Evolutionary conservation across 1,140 invertebrate species (phyloP).

Genomic region (Archivesica marissinica): DNA sequence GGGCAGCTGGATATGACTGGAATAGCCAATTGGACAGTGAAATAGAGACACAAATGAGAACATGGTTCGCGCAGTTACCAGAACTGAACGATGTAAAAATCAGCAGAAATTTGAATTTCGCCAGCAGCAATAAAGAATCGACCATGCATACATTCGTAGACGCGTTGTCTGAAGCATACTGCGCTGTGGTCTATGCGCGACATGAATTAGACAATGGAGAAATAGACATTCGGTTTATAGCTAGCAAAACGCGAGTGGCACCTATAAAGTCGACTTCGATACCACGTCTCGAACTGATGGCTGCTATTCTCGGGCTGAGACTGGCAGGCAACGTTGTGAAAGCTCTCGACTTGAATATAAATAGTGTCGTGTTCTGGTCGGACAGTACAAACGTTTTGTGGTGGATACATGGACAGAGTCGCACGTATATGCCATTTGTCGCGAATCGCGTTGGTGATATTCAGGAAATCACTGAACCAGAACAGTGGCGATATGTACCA

Average conservation of each 20-base stretch:
- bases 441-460: constrained; percentile 31
- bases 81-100: neutral
- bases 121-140: neutral
- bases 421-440: constrained; percentile 31
- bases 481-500: constrained; percentile 29
- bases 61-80: neutral
- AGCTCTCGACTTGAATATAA: neutral
- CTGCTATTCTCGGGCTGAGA: neutral
- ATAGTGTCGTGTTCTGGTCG: constrained; percentile 25
- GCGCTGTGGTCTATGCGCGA: neutral
- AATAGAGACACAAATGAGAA: neutral
- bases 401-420: constrained; percentile 26
- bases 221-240: neutral
- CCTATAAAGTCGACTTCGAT: neutral
- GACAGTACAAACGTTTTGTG: constrained; percentile 35
- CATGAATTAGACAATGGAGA: neutral
- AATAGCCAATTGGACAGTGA: neutral
- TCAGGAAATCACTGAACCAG: neutral
- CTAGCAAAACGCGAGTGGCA: constrained; percentile 3
- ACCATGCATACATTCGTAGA: neutral
- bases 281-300: constrained; percentile 9
- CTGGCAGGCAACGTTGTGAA: neutral
- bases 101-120: neutral
- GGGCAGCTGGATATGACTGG: constrained; percentile 6
- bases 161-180: neutral